A percentile compares a stretch with the other conserved stretches of the same genome.
phyloP scores from a whole-genome alignment of 2,888 invertebrate species.

The Mythimna ferrago region DNA sequence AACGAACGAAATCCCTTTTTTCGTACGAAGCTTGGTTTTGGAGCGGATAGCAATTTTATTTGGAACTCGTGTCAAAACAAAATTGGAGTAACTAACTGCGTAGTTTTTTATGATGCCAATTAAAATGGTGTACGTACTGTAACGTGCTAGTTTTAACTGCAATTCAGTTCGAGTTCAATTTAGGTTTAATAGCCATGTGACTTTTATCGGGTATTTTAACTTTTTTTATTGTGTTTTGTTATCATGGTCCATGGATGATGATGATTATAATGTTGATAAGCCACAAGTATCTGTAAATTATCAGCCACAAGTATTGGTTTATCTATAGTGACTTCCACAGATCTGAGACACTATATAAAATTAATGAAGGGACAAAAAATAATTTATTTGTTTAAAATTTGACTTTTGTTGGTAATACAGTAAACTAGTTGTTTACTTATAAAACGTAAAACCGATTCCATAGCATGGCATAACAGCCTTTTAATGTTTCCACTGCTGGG shows the following conservation, averaged over 20 bases:
- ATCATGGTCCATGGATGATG: neutral
- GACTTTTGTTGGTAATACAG: no score
- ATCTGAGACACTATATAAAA: neutral
- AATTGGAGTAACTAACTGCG: slow-evolving; percentile 60
- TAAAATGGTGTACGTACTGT: slow-evolving; percentile 53
- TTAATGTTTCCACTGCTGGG: no score
- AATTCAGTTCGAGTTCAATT: slow-evolving; percentile 47
- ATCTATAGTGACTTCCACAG: neutral
- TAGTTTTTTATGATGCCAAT: slow-evolving; percentile 62
- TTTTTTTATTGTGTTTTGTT: neutral
- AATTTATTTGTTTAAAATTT: no score
- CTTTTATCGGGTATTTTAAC: slow-evolving; percentile 26
- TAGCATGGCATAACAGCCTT: no score
- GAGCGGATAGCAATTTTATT: slow-evolving; percentile 64
- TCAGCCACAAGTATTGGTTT: neutral
- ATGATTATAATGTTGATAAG: neutral
- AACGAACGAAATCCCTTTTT: slow-evolving; percentile 74
- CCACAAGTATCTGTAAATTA: neutral
- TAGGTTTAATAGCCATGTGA: slow-evolving; percentile 31
- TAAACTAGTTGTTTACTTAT: no score
- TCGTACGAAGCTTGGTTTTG: slow-evolving; percentile 57
- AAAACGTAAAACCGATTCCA: no score
- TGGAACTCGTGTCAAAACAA: slow-evolving; percentile 69
- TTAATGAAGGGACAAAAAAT: neutral
- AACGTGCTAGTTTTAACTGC: slow-evolving; percentile 47